These are phyloP conservation scores for Cotesia congregata DNA, from an alignment of 2,888 invertebrate species.

Conservation along the genomic window DNA sequence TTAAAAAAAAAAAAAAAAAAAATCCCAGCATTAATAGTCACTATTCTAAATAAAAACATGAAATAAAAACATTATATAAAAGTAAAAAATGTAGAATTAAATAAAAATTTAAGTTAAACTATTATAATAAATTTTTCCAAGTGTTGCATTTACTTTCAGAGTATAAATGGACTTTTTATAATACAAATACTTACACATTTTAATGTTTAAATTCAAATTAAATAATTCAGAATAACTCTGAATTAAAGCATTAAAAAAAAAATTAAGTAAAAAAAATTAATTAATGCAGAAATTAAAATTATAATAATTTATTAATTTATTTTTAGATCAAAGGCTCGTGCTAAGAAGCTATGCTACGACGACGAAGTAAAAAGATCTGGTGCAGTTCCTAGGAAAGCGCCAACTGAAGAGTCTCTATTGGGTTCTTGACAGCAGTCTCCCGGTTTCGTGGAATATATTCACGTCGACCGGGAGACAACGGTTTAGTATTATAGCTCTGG, in stretches of 20 bases:
- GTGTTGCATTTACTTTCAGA: too few species aligned
- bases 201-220: constrained; percentile 57
- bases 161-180: too few species aligned
- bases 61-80: too few species aligned
- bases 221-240: too few species aligned
- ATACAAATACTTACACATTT: constrained; percentile 55
- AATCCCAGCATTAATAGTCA: too few species aligned
- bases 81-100: too few species aligned
- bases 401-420: constrained; percentile 80
- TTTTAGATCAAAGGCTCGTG: constrained; percentile 74
- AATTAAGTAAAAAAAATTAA: too few species aligned
- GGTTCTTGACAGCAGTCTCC: constrained; percentile 89
- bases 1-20: too few species aligned
- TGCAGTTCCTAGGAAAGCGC: constrained; percentile 71
- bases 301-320: constrained; percentile 55
- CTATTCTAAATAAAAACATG: too few species aligned
- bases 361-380: constrained; percentile 71
- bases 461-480: constrained; percentile 93
- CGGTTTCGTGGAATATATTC: constrained; percentile 91
- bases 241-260: too few species aligned
- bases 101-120: too few species aligned
- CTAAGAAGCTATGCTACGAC: constrained; percentile 72
- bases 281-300: constrained; percentile 59
- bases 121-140: too few species aligned
- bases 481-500: constrained; percentile 70